These are phyloP conservation scores for Gila robusta DNA, from an alignment of 2,797 vertebrate genomes.

Conservation along the genomic window DNA sequence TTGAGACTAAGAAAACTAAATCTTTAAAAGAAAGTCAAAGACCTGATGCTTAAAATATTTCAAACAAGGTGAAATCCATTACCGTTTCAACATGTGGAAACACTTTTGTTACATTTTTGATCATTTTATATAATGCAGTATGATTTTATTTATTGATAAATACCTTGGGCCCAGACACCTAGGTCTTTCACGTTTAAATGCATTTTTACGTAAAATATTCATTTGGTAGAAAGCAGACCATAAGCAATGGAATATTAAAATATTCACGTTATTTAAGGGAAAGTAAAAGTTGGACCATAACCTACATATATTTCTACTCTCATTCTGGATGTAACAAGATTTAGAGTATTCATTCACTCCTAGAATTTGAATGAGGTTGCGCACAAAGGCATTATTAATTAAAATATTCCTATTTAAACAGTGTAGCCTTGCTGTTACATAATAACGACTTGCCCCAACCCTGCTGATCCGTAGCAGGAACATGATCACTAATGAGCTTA, in stretches of 20 bases:
- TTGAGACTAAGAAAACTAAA: background rate
- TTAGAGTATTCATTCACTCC: constrained; percentile 62
- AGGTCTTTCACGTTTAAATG: constrained; percentile 8
- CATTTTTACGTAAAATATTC: constrained; percentile 34
- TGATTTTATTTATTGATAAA: constrained; percentile 48
- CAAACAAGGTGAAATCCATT: constrained; percentile 22
- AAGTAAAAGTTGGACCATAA: constrained; percentile 49
- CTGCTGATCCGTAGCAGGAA: constrained; percentile 68
- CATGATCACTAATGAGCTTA: constrained; percentile 77
- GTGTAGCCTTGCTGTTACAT: constrained; percentile 67
- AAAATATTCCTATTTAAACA: constrained; percentile 73
- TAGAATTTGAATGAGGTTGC: constrained; percentile 66
- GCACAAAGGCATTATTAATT: constrained; percentile 71
- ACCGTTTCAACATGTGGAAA: background rate
- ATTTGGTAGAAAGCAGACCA: background rate
- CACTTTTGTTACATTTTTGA: constrained; percentile 26
- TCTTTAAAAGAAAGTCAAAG: constrained; percentile 22
- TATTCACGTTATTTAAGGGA: constrained; percentile 32
- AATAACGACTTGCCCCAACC: constrained; percentile 70
- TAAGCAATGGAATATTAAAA: constrained; percentile 15
- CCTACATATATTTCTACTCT: constrained; percentile 57
- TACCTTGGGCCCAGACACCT: background rate
- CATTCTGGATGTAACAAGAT: constrained; percentile 61
- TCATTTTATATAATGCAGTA: constrained; percentile 30
- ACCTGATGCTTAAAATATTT: constrained; percentile 20